Conservation (phyloP, 2,888 invertebrate genomes). For the Plemyria rubiginata region DNA sequence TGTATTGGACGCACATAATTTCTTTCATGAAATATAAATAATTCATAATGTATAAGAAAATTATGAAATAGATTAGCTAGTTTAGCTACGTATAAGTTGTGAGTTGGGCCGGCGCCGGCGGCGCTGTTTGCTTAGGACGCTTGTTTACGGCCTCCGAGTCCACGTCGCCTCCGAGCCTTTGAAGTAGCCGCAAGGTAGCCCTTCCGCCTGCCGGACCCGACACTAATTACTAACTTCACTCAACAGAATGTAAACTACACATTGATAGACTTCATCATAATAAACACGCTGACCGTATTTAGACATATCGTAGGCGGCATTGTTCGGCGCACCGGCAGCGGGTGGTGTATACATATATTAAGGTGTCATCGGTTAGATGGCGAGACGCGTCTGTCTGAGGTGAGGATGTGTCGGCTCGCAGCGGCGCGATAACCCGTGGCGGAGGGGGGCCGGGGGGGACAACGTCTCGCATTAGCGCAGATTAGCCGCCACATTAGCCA, state of each 20-base stretch:
- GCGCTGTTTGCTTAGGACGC: constrained; percentile 22
- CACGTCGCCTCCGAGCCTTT: constrained; percentile 4
- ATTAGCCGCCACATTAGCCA: too few species aligned
- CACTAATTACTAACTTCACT: constrained; percentile 9
- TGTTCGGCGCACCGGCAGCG: too few species aligned
- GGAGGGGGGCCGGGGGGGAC: too few species aligned
- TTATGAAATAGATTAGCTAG: too few species aligned
- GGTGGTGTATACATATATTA: too few species aligned
- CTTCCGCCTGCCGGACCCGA: constrained; percentile 14
- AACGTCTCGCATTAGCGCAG: too few species aligned
- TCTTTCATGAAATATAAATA: too few species aligned
- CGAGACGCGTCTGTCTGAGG: too few species aligned
- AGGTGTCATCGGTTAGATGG: too few species aligned
- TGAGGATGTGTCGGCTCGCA: background rate
- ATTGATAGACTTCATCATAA: constrained; percentile 5
- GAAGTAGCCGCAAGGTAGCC: constrained; percentile 16
- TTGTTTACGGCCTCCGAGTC: constrained; percentile 5
- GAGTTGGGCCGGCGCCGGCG: background rate
- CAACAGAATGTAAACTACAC: constrained; percentile 14
- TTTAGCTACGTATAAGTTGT: too few species aligned
- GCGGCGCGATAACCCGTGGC: background rate
- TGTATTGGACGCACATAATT: too few species aligned
- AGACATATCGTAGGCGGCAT: background rate
- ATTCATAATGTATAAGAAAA: too few species aligned
- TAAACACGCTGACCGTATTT: constrained; percentile 10